A percentile compares a stretch with the other conserved stretches of the same genome.
phyloP scores from a whole-genome alignment of 1,140 invertebrate species.

The Drosophila pandora region DNA sequence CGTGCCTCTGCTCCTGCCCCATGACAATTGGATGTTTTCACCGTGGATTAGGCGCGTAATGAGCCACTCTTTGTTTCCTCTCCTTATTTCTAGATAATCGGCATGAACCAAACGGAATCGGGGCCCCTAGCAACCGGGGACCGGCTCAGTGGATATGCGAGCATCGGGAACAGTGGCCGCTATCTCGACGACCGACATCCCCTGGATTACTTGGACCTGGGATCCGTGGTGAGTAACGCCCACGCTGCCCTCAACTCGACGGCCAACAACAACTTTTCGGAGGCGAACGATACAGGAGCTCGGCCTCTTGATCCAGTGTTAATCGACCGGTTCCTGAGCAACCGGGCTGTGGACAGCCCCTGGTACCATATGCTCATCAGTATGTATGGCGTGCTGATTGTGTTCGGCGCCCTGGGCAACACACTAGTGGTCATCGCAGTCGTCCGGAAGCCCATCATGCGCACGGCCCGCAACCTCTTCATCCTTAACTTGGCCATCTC shows the following conservation, averaged over 20 bases:
- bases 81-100: slow-evolving; percentile 53
- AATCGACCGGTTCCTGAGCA: slow-evolving; percentile 86
- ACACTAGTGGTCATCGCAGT: slow-evolving; percentile 91
- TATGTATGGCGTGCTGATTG: slow-evolving; percentile 90
- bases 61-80: slow-evolving; percentile 9
- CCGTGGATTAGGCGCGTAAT: slow-evolving; percentile 16
- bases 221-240: background rate
- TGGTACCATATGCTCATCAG: slow-evolving; percentile 88
- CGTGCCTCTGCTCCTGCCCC: slow-evolving; percentile 1
- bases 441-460: slow-evolving; percentile 91
- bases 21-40: slow-evolving; percentile 22
- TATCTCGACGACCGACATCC: slow-evolving; percentile 45
- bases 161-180: slow-evolving; percentile 28
- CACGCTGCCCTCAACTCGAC: slow-evolving; percentile 16
- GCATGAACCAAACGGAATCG: slow-evolving; percentile 65
- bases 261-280: slow-evolving; percentile 18
- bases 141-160: slow-evolving; percentile 22
- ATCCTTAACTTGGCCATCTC: slow-evolving; percentile 95
- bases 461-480: slow-evolving; percentile 94
- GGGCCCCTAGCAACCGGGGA: slow-evolving; percentile 20
- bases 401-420: slow-evolving; percentile 91
- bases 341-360: slow-evolving; percentile 88
- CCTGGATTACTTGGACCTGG: slow-evolving; percentile 53
- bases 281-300: slow-evolving; percentile 32
- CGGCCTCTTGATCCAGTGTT: slow-evolving; percentile 72